These are phyloP conservation scores for Rallus crepitans DNA, from an alignment of 2,797 vertebrate species.

Conservation along the genomic window DNA sequence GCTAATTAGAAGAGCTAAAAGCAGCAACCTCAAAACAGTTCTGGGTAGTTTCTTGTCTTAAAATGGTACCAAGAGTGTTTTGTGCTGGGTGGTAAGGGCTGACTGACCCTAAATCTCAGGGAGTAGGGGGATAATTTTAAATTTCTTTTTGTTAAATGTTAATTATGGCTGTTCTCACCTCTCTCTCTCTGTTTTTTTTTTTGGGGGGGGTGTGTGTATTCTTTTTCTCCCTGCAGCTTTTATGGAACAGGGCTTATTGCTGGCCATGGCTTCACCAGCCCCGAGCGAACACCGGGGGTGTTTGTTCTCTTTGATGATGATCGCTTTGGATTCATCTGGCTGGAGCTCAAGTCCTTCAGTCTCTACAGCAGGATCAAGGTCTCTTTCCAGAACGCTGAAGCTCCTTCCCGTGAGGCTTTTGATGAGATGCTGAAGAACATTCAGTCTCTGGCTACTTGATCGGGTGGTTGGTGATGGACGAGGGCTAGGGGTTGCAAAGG, in stretches of 20 bases:
- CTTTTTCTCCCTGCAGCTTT: conserved; percentile 80
- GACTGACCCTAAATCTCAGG: not conserved
- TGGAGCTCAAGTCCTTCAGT: conserved; percentile 98
- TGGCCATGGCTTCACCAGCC: conserved; percentile 96
- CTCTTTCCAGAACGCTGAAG: conserved; percentile 88
- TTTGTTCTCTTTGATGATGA: conserved; percentile 95
- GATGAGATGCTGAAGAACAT: conserved; percentile 97
- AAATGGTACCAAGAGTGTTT: not conserved
- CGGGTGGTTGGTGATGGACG: not conserved
- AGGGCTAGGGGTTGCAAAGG: conserved; percentile 38
- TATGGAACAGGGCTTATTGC: conserved; percentile 96
- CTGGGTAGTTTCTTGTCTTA: not conserved
- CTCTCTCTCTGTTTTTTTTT: no score
- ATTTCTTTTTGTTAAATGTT: fast-evolving
- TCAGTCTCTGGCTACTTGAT: conserved; percentile 95
- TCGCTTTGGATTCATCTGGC: conserved; percentile 97
- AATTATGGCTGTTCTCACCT: not conserved
- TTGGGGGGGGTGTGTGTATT: not conserved
- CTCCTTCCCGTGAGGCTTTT: conserved; percentile 91
- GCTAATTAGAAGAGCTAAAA: not conserved
- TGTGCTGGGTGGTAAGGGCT: not conserved
- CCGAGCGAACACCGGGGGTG: conserved; percentile 92
- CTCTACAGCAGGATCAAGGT: conserved; percentile 97
- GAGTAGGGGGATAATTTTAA: no score
- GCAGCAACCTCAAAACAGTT: not conserved